Evolutionary conservation across 1,140 invertebrate species (phyloP).

Genomic region (Neocloeon triangulifer): DNA sequence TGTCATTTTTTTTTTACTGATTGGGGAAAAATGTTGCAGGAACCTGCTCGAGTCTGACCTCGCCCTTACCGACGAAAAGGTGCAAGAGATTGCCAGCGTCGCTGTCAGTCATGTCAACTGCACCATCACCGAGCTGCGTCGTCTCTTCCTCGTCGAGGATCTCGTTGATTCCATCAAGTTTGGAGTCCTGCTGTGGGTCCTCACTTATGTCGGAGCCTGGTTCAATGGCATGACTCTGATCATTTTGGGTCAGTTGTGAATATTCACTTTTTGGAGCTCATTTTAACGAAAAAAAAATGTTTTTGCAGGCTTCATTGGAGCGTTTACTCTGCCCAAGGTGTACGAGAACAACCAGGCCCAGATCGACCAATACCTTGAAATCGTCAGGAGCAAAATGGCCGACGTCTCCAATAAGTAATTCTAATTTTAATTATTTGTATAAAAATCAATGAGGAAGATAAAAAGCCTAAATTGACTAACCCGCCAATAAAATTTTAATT

Average conservation of each 20-base stretch:
- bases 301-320: conserved; percentile 60
- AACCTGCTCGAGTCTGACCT: conserved; percentile 72
- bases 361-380: conserved; percentile 79
- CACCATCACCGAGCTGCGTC: conserved; percentile 53
- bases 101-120: conserved; percentile 68
- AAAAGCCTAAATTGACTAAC: no score
- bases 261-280: background rate
- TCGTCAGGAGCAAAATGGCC: conserved; percentile 68
- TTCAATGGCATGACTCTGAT: conserved; percentile 96
- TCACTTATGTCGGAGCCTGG: conserved; percentile 91
- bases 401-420: conserved; percentile 73
- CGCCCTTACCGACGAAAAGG: conserved; percentile 63
- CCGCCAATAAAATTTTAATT: no score
- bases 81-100: conserved; percentile 60
- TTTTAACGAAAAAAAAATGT: conserved; percentile 1
- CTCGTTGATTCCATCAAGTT: conserved; percentile 90
- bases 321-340: conserved; percentile 91
- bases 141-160: conserved; percentile 89
- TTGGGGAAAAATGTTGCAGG: conserved; percentile 41
- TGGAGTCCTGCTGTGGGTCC: conserved; percentile 72
- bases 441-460: no score
- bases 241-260: conserved; percentile 50
- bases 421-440: no score
- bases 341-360: conserved; percentile 95
- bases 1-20: conserved; percentile 4